Percentiles rank a stretch among this genome's conserved stretches.
Evolutionary conservation across 2,113 vertebrate genomes (phyloP).

Genomic region (Eubucco bourcierii): DNA sequence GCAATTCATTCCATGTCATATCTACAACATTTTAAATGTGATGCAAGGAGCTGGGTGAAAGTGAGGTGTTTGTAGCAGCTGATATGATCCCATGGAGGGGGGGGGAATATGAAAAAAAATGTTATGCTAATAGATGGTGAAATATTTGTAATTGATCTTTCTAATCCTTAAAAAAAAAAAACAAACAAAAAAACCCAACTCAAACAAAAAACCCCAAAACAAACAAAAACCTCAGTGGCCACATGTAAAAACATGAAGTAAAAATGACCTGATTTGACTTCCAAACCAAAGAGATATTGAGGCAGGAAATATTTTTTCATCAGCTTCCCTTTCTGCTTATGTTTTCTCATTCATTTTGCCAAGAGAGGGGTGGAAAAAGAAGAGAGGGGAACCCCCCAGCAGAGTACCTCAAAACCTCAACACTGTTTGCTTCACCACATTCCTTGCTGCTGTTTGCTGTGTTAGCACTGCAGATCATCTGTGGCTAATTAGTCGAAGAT

Average conservation of each 20-base stretch:
- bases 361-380: too few species aligned
- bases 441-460: neutral
- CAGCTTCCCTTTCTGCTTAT: neutral
- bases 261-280: neutral
- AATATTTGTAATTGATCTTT: neutral
- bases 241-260: neutral
- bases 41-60: neutral
- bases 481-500: neutral
- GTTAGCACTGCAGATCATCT: neutral
- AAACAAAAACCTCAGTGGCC: neutral
- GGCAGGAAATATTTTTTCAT: neutral
- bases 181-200: too few species aligned
- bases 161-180: neutral
- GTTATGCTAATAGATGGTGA: neutral
- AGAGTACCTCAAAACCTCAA: neutral
- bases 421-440: neutral
- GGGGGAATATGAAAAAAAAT: too few species aligned
- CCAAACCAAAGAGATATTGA: neutral
- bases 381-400: neutral
- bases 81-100: neutral
- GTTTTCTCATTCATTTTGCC: too few species aligned
- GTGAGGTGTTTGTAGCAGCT: neutral
- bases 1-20: conserved; percentile 7
- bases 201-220: too few species aligned
- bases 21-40: conserved; percentile 12